A percentile compares a stretch with the other conserved stretches of the same genome.
These are phyloP conservation scores for Polyodon spathula DNA, from an alignment of 2,113 vertebrate genomes.

Conservation along the genomic window DNA sequence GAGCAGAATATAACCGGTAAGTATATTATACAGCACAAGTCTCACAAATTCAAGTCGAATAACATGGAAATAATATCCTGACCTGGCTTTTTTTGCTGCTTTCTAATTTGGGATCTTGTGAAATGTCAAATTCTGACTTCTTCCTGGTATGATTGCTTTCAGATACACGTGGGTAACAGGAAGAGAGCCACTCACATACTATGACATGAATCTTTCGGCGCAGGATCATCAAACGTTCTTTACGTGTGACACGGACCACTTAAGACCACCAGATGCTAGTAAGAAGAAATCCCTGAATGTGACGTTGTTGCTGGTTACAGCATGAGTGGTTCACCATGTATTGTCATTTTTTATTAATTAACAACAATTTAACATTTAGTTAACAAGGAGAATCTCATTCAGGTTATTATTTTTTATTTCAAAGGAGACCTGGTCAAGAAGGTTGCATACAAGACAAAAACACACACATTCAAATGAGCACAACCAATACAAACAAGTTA, in stretches of 20 bases:
- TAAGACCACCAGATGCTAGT: constrained; percentile 91
- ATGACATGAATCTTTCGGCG: constrained; percentile 98
- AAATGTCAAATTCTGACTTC: background rate
- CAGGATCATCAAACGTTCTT: constrained; percentile 98
- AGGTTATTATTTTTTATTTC: too few species aligned
- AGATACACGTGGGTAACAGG: constrained; percentile 97
- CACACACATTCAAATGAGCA: too few species aligned
- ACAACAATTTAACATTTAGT: too few species aligned
- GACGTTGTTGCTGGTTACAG: background rate
- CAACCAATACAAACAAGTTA: too few species aligned
- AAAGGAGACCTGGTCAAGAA: too few species aligned
- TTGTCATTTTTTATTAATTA: too few species aligned
- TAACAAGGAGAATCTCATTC: too few species aligned
- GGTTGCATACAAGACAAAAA: too few species aligned
- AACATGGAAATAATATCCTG: too few species aligned
- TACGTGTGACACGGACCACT: constrained; percentile 90
- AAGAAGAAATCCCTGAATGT: constrained; percentile 32
- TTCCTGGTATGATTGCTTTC: constrained; percentile 17
- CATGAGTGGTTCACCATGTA: background rate
- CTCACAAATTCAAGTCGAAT: constrained; percentile 2
- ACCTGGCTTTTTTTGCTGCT: background rate
- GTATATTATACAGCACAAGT: constrained; percentile 27
- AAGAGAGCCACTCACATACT: constrained; percentile 92
- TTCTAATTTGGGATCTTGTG: background rate
- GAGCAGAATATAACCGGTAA: constrained; percentile 97